Base-by-base conservation (phyloP, 1,140 invertebrate species). In the Pararge aegeria region DNA sequence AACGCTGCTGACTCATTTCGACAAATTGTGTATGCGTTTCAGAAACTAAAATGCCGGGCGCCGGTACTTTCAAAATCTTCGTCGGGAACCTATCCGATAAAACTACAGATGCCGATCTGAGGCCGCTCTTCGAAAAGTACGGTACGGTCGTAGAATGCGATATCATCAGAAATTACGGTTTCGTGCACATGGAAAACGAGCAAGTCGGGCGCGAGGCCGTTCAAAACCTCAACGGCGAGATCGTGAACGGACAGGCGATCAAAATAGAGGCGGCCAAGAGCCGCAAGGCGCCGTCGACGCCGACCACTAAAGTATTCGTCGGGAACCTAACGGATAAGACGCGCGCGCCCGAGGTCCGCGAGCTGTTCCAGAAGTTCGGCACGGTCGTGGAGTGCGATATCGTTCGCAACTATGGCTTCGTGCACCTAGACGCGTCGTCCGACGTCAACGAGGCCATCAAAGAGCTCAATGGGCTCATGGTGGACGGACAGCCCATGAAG, bases 141-240 rank as follows among this genome's bases (percentile, higher is more conserved):
- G 97, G 97, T 80, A 96, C 95, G 91, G 97, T 98, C 74, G 95
- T 97, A 64, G 97, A 98, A 92, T 98, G 97, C 90, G 97, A 98
- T 91, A 96, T 98, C 78, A 95, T 98, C 61, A 97, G 97, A 91
- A 98, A 98, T 92, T 98, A 97, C 94, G 97, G 97, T 74, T 98
- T 98, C 93, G 97, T 98, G 83, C 97, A 98, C 91, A 98, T 98
- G 97, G 96, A 97, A 91, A 96, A 95, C 89, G 96, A 97, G 87
- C 93, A 96, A 77, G 94, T 96, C 80, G 97, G 97, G 44, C 94
- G 96, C 91, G 94, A 95, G 82, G 97, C 97, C 42, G 97, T 97
- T 83, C 95, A 97, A 89, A 96, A 95, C 81, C 91, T 98, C 75
- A 97, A 98, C 92, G 96, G 96, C 67, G 93, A 95, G 74, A 87